Conservation (phyloP, 2,113 vertebrate species). For the Siphamia tubifer region DNA sequence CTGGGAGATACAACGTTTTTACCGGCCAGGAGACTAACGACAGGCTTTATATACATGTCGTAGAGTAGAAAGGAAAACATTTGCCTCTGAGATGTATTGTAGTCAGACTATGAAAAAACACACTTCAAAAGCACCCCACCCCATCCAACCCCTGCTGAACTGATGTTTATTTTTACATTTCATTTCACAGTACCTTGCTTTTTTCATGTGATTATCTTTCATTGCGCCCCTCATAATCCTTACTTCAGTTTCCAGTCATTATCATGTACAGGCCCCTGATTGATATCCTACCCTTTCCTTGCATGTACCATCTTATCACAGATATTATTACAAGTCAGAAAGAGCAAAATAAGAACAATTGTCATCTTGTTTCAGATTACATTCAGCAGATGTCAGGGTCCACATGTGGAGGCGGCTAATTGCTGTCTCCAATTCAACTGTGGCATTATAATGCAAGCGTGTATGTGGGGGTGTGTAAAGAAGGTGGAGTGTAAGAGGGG, state of each 20-base stretch:
- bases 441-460: slow-evolving; percentile 43
- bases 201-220: slow-evolving; percentile 7
- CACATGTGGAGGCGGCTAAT: slow-evolving; percentile 69
- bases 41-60: no score
- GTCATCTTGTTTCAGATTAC: slow-evolving; percentile 66
- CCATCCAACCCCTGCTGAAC: no score
- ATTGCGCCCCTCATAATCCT: background rate
- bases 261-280: background rate
- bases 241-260: background rate
- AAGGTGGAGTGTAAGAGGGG: background rate
- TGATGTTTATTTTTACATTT: background rate
- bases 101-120: no score
- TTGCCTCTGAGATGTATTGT: background rate
- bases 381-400: slow-evolving; percentile 72
- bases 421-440: slow-evolving; percentile 62
- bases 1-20: no score
- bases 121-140: no score
- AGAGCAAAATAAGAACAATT: slow-evolving; percentile 60
- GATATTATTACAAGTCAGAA: slow-evolving; percentile 51
- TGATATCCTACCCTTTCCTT: slow-evolving; percentile 8
- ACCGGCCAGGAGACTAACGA: no score
- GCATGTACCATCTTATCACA: slow-evolving; percentile 11
- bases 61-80: no score
- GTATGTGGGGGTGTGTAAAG: background rate
- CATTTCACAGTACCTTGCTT: background rate